phyloP scores from a whole-genome alignment of 2,797 vertebrate genomes.

The Falco columbarius region DNA sequence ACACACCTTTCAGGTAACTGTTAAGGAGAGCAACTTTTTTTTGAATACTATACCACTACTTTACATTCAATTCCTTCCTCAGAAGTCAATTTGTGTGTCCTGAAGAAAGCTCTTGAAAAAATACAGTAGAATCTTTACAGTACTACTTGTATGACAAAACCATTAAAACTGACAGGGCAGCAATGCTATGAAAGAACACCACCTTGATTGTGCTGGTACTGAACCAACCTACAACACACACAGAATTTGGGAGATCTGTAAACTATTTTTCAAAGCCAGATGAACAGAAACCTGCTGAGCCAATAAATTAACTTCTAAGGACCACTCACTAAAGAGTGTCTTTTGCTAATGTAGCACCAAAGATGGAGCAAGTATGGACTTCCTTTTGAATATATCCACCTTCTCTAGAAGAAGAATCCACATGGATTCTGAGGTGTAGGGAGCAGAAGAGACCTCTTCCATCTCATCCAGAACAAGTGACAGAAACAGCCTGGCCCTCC shows the following conservation, averaged over 20 bases:
- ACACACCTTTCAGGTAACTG: not conserved
- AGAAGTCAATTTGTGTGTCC: not conserved
- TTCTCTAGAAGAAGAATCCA: not conserved
- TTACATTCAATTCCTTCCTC: not conserved
- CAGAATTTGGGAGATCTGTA: not conserved
- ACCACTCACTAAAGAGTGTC: not conserved
- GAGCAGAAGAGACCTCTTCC: not conserved
- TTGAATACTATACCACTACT: not conserved
- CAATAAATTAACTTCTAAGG: not conserved
- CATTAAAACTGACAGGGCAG: not conserved
- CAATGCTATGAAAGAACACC: not conserved
- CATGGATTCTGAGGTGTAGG: not conserved
- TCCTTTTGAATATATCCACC: not conserved
- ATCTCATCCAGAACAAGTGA: not conserved
- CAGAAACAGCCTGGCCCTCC: not conserved
- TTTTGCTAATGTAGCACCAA: not conserved
- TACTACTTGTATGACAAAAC: not conserved
- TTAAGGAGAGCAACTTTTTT: not conserved
- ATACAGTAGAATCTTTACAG: not conserved
- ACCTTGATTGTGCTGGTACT: not conserved
- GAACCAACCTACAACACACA: not conserved
- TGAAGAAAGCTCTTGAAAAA: not conserved
- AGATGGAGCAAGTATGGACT: not conserved
- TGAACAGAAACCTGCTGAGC: not conserved
- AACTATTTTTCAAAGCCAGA: not conserved